phyloP scores from a whole-genome alignment of 2,888 invertebrate genomes.

The Polydrusus pterygomalis region DNA sequence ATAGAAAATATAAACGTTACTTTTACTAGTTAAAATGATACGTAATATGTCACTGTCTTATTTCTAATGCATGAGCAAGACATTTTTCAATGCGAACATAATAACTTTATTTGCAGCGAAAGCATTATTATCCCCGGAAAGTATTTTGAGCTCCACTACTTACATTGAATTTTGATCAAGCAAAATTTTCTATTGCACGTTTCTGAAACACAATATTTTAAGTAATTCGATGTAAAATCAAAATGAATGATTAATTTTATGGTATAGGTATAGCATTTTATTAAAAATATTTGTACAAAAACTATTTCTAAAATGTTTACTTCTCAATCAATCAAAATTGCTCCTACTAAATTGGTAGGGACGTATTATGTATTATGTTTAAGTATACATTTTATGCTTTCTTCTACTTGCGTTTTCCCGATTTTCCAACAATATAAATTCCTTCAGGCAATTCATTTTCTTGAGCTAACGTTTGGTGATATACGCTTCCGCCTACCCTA shows the following conservation, averaged over 20 bases:
- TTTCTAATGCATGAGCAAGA: background rate
- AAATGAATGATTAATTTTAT: background rate
- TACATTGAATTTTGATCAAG: slow-evolving; percentile 25
- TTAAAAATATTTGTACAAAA: slow-evolving; percentile 16
- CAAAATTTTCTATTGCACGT: background rate
- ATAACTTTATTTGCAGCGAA: slow-evolving; percentile 31
- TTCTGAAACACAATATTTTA: no score
- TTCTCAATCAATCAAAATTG: background rate
- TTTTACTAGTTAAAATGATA: no score
- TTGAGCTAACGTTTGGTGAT: slow-evolving; percentile 45
- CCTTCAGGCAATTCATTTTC: slow-evolving; percentile 52
- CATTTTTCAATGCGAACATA: slow-evolving; percentile 27
- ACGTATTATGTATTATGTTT: background rate
- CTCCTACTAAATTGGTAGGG: background rate
- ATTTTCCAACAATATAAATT: slow-evolving; percentile 51
- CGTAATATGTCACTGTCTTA: slow-evolving; percentile 5
- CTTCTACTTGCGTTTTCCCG: slow-evolving; percentile 26
- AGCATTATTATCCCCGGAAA: slow-evolving; percentile 22
- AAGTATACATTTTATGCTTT: no score
- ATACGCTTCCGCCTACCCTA: slow-evolving; percentile 13
- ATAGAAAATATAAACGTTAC: no score
- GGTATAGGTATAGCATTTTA: background rate
- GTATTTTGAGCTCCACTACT: slow-evolving; percentile 19
- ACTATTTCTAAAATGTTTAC: background rate
- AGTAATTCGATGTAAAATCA: no score